Percentiles rank a stretch among this genome's conserved stretches.
Evolutionary conservation across 2,888 invertebrate genomes (phyloP).

Genomic region (Amiota mariae): DNA sequence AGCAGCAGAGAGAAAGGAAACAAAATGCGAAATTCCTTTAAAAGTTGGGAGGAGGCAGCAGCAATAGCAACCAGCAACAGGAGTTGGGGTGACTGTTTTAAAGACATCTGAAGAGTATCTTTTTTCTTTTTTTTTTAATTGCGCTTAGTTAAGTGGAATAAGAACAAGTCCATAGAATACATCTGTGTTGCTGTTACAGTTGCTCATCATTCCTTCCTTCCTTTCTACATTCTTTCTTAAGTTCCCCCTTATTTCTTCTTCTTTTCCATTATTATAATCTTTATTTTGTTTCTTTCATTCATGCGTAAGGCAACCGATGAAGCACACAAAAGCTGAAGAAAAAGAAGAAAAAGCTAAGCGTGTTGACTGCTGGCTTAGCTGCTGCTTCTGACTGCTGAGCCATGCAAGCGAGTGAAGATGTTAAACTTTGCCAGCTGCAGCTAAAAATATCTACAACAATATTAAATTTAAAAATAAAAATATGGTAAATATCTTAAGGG

Average conservation of each 20-base stretch:
- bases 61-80: too few relatives aligned
- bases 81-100: neutral
- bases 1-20: neutral
- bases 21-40: neutral
- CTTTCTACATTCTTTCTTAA: neutral
- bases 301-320: neutral
- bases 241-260: neutral
- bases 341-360: neutral
- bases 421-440: constrained; percentile 26
- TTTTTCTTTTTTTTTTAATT: too few relatives aligned
- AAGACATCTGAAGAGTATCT: neutral
- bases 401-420: neutral
- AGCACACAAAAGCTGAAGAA: too few relatives aligned
- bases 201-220: neutral
- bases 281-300: neutral
- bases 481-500: too few relatives aligned
- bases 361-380: neutral
- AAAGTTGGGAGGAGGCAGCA: neutral
- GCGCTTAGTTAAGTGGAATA: too few relatives aligned
- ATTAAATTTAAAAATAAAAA: neutral
- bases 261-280: neutral
- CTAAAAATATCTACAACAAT: constrained; percentile 21
- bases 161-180: neutral
- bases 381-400: neutral
- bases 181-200: neutral